Conservation (phyloP, 1,140 invertebrate genomes). For the Gyrodactylus bullatarudis region DNA sequence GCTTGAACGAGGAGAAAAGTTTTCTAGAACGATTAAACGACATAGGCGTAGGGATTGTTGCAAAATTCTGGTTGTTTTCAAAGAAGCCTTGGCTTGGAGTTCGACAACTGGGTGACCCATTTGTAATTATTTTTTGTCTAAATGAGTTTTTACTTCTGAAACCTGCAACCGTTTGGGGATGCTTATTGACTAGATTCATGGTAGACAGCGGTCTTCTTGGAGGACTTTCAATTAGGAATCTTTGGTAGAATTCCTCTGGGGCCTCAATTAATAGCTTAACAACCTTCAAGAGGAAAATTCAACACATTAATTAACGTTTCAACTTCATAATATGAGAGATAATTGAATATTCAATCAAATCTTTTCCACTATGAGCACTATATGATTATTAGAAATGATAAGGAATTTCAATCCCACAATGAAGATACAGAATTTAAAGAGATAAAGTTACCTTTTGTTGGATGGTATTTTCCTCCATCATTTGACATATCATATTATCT, state of each 20-base stretch:
- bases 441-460: conserved; percentile 25
- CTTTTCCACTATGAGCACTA: too few species aligned
- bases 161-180: neutral
- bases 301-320: too few species aligned
- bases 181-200: neutral
- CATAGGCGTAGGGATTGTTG: neutral
- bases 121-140: neutral
- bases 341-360: too few species aligned
- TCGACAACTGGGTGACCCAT: neutral
- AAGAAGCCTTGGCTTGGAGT: neutral
- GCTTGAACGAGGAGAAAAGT: neutral
- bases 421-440: neutral
- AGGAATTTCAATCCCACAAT: neutral
- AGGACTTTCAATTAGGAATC: neutral
- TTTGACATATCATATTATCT: conserved; percentile 28
- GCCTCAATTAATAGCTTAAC: neutral
- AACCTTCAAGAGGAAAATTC: too few species aligned
- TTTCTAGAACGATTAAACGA: neutral
- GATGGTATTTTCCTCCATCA: conserved; percentile 29
- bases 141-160: neutral
- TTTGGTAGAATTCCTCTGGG: neutral
- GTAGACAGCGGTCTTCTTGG: neutral
- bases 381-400: neutral
- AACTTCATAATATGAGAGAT: too few species aligned
- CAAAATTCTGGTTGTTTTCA: neutral